phyloP scores from a whole-genome alignment of 2,888 invertebrate species.

The Eurytoma californica region DNA sequence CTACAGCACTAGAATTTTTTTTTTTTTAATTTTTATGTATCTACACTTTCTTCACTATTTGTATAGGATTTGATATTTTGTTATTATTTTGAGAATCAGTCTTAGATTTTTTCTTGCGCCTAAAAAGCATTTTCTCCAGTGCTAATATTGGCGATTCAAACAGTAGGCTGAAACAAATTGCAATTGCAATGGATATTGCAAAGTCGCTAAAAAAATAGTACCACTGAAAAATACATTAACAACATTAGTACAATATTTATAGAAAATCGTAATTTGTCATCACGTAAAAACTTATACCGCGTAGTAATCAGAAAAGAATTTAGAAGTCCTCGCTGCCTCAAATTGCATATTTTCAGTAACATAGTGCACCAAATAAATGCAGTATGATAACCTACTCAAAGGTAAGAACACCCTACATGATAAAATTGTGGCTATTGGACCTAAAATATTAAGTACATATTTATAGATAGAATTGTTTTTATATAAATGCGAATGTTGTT shows the following conservation, averaged over 20 bases:
- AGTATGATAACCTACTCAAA: conserved; percentile 61
- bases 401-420: conserved; percentile 60
- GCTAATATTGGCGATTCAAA: conserved; percentile 56
- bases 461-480: no score
- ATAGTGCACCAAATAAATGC: conserved; percentile 61
- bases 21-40: no score
- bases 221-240: conserved; percentile 46
- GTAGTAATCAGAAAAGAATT: conserved; percentile 52
- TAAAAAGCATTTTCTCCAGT: conserved; percentile 51
- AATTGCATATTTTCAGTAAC: conserved; percentile 52
- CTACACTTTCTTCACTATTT: no score
- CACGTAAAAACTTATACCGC: conserved; percentile 14
- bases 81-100: no score
- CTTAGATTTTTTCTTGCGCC: neutral
- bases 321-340: conserved; percentile 38
- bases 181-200: conserved; percentile 29
- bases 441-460: conserved; percentile 44
- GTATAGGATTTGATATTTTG: no score
- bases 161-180: conserved; percentile 51
- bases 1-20: no score
- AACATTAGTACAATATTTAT: neutral
- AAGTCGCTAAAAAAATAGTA: conserved; percentile 48
- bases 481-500: no score
- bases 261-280: neutral
- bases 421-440: conserved; percentile 57